Evolutionary conservation across 2,888 invertebrate genomes (phyloP), one percentile per base, ranked within the genome.

Genomic region (Ochlodes sylvanus): DNA sequence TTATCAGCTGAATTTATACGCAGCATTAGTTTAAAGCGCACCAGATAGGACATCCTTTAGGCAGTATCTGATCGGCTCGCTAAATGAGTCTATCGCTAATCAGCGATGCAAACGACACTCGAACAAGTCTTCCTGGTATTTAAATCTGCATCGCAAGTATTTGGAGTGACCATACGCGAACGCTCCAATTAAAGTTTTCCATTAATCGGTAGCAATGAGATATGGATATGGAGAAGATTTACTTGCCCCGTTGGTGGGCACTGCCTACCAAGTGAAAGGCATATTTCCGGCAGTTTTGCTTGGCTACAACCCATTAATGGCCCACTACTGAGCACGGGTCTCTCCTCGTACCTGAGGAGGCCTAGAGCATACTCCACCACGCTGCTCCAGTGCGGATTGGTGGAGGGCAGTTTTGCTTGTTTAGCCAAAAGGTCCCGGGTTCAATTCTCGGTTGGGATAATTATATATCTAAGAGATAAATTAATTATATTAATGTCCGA

Each of bases 51-150:
- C 54, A 60, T 21, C 66, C 52, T 60, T 66, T 60, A 60, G 44
- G 54, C 60, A 21, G 41, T 60, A 66, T 66, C 66, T 54, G 66
- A 66, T 66, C 42, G 65, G 34, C n/a, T 19, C 60, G 60, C 42
- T 66, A 66, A 66, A 66, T 66, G 66, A 66, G 66, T 66, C 60
- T 66, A 60, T 60, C 60, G 66, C 60, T 44, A 66, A 66, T 66
- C 66, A 66, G 32, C 65, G 54, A 60, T 66, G 66, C 66, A 60
- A 66, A 66, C 42, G 65, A 66, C 52, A 66, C 65, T 19, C 41
- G 44, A 66, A 60, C 58, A 42, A 42, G 58, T 65, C 50, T 52
- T 65, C 58, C 57, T 58, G 58, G 21, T 17, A 27, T 4, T 27
- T 4, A 42, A 66, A 60, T 58, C 58, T 57, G 65, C 57, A 34